phyloP scores from a whole-genome alignment of 2,888 invertebrate species.

The Anthrax anthrax region DNA sequence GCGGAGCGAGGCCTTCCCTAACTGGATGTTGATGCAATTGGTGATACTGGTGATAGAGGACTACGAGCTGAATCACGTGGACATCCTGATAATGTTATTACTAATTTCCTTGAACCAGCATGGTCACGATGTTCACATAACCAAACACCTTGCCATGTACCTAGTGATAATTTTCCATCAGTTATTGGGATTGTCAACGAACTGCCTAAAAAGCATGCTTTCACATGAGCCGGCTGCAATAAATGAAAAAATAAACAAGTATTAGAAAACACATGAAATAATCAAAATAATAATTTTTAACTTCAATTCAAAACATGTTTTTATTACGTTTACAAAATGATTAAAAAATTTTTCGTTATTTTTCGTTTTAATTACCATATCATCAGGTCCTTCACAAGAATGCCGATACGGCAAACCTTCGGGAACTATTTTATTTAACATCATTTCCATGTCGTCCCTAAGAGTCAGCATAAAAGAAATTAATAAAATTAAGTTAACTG shows the following conservation, averaged over 20 bases:
- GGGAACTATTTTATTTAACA: constrained; percentile 97
- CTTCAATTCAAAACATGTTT: too few species aligned
- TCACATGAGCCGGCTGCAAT: constrained; percentile 88
- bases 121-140: constrained; percentile 95
- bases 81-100: constrained; percentile 82
- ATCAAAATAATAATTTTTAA: too few species aligned
- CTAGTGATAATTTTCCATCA: constrained; percentile 86
- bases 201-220: constrained; percentile 91
- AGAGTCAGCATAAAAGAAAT: constrained; percentile 7
- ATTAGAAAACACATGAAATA: neutral
- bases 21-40: constrained; percentile 84
- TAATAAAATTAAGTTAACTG: constrained; percentile 3
- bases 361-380: constrained; percentile 76
- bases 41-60: constrained; percentile 71
- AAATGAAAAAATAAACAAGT: constrained; percentile 5
- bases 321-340: too few species aligned
- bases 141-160: constrained; percentile 98
- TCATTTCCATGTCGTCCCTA: constrained; percentile 98
- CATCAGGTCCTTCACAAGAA: constrained; percentile 95
- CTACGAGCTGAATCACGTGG: constrained; percentile 75
- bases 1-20: constrained; percentile 58
- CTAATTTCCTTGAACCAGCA: constrained; percentile 80
- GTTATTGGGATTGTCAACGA: constrained; percentile 92
- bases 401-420: constrained; percentile 93
- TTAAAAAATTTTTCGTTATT: neutral